Evolutionary conservation across 2,113 vertebrate genomes (phyloP), one percentile per base, ranked within the genome.

Genomic region (Tamias sibiricus): DNA sequence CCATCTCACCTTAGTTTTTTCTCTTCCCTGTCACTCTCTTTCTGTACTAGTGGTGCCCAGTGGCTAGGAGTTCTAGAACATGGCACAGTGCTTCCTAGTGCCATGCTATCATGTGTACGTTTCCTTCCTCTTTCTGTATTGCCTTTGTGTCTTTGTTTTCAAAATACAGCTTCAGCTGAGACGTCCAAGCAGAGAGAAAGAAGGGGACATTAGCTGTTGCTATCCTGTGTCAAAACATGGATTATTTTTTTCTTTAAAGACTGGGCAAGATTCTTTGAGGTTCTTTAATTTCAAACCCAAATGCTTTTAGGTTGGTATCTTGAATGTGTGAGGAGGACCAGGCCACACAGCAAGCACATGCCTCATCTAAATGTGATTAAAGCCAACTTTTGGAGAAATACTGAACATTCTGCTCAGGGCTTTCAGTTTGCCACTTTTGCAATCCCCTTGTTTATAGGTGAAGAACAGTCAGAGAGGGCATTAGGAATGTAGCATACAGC

Each of bases 81-180:
- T 76, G 81, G 37, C 2, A 8, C 32, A 90, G 26, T 3, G 2
- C 35, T 4, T 35, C 91, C 16, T 30, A n/a, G 49, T 26, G 28
- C 22, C 66, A 66, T n/a, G 12, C 62, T 62, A 77, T 0, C 42
- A 64, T 3, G 12, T 24, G n/a, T 32, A 17, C 6, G 47, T 30
- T 66, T 49, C 40, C 8, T 37, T 71, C 30, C 37, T 96, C 35
- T 49, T 90, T 4, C 49, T 17, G 22, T 72, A 30, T 44, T 94
- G 69, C 64, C 44, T 94, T 68, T 30, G 5, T 83, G 32, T 77
- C 66, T 87, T 93, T 42, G 37, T 62, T 91, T 91, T 79, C 47
- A 79, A 91, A 93, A 49, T 77, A 83, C 32, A 83, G 62, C 47
- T 95, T n/a, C 76, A 77, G 59, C 44, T 77, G 77, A 89, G 79